Percentiles rank a stretch among this genome's conserved stretches.
These are phyloP conservation scores for Austrolebias charrua DNA, from an alignment of 2,797 vertebrate species.

Conservation along the genomic window DNA sequence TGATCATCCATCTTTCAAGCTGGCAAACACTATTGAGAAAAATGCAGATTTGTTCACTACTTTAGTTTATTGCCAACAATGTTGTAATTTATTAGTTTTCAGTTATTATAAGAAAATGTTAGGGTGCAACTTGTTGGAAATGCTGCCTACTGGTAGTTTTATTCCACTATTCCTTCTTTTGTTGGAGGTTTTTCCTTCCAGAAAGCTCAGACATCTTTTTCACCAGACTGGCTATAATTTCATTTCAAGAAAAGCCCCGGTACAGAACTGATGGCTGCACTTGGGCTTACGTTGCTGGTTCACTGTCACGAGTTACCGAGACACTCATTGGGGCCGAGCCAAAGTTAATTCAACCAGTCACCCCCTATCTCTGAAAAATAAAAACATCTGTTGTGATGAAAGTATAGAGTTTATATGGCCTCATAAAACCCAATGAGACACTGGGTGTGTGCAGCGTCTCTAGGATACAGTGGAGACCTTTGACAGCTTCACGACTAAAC, in stretches of 20 bases:
- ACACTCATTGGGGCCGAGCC: neutral
- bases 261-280: neutral
- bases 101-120: too few species aligned
- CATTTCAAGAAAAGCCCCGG: neutral
- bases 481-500: constrained; percentile 8
- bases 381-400: constrained; percentile 2
- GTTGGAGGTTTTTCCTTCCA: neutral
- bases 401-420: neutral
- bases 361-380: neutral
- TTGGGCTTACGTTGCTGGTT: neutral
- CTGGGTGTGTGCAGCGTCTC: neutral
- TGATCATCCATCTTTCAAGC: too few species aligned
- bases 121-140: too few species aligned
- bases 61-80: too few species aligned
- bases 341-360: neutral
- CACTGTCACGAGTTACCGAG: neutral
- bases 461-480: constrained; percentile 10
- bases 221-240: neutral
- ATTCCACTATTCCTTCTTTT: too few species aligned
- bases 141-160: too few species aligned
- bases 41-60: too few species aligned
- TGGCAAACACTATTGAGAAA: too few species aligned
- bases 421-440: constrained; percentile 9
- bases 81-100: too few species aligned
- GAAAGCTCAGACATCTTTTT: neutral